Conservation (phyloP, 2,888 invertebrate genomes). For the Tryphoninae sp. region DNA sequence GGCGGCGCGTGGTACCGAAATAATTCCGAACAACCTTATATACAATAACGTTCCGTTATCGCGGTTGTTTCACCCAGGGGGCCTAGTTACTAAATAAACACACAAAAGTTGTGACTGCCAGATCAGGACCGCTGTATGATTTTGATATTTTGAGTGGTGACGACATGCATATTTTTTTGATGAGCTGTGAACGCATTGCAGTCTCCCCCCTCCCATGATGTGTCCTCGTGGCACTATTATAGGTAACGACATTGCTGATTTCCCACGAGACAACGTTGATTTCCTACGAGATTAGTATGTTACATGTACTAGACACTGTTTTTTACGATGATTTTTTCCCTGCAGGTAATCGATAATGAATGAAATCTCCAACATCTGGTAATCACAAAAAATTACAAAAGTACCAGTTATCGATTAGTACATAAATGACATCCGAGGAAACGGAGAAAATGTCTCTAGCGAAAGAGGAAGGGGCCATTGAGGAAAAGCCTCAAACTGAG, state of each 20-base stretch:
- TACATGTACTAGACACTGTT: background rate
- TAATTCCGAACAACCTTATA: constrained; percentile 13
- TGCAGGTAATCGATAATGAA: constrained; percentile 15
- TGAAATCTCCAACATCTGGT: background rate
- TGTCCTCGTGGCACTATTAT: background rate
- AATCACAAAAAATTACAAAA: constrained; percentile 4
- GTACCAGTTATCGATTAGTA: background rate
- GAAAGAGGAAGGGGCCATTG: constrained; percentile 16
- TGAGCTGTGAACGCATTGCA: constrained; percentile 9
- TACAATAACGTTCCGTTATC: background rate
- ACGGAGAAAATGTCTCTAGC: constrained; percentile 39
- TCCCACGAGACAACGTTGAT: background rate
- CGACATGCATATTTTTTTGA: constrained; percentile 22
- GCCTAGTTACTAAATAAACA: background rate
- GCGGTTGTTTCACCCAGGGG: background rate
- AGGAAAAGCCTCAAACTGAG: constrained; percentile 9
- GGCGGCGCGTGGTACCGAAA: constrained; percentile 12
- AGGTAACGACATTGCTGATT: background rate
- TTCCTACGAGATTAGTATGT: background rate
- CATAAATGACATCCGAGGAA: background rate
- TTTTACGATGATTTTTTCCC: background rate
- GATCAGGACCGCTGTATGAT: constrained; percentile 1
- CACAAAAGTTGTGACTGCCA: background rate
- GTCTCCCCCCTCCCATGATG: background rate
- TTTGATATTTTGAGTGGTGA: constrained; percentile 41